Conservation (phyloP, 1,140 invertebrate genomes). For the Gerris buenoi region DNA sequence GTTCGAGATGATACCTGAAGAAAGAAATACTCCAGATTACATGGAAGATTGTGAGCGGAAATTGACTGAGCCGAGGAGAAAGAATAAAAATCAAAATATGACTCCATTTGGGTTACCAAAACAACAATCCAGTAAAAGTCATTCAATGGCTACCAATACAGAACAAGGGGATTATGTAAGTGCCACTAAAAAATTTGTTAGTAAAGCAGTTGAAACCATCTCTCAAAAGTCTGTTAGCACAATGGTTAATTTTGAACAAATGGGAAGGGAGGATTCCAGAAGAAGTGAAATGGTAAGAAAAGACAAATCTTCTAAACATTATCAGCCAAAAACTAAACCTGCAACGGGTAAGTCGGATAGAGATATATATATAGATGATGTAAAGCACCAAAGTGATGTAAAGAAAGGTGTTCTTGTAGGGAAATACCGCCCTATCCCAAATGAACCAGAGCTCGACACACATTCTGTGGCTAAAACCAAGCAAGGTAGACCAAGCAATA, state of each 20-base stretch:
- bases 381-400: not conserved
- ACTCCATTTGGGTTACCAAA: not conserved
- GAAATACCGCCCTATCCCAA: constrained; percentile 11
- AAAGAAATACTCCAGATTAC: constrained; percentile 11
- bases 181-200: not conserved
- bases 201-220: not conserved
- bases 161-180: not conserved
- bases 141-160: not conserved
- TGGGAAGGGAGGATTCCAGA: constrained; percentile 7
- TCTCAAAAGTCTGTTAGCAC: not conserved
- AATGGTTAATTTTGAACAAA: not conserved
- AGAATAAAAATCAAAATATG: not conserved
- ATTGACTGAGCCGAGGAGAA: not conserved
- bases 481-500: constrained; percentile 4
- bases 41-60: no score
- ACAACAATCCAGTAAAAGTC: not conserved
- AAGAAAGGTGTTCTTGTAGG: constrained; percentile 15
- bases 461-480: constrained; percentile 9
- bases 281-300: not conserved
- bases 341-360: not conserved
- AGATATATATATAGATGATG: not conserved
- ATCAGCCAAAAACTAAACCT: no score
- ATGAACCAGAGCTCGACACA: constrained; percentile 13
- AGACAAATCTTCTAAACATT: not conserved
- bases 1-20: constrained; percentile 24